A percentile compares a stretch with the other conserved stretches of the same genome.
These are phyloP conservation scores for Isaurus tuberculatus DNA, from an alignment of 92 coral and sea anemone species.

Conservation along the genomic window DNA sequence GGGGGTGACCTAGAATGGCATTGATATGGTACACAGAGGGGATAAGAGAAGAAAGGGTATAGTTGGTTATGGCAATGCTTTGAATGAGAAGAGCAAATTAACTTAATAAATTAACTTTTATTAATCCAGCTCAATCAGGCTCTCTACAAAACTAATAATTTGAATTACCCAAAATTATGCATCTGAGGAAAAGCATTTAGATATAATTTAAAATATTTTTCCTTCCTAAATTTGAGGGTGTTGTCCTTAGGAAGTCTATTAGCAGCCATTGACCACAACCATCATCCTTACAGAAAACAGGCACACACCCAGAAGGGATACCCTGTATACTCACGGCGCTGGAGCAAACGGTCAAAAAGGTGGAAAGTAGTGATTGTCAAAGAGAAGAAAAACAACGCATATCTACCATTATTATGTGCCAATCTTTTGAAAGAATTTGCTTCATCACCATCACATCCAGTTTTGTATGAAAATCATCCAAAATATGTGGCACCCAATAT, in stretches of 20 bases:
- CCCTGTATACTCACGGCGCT: slow-evolving; percentile 17
- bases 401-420: slow-evolving; percentile 46
- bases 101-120: neutral
- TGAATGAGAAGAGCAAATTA: neutral
- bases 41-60: neutral
- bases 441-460: slow-evolving; percentile 1
- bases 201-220: neutral
- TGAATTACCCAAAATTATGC: slow-evolving; percentile 1
- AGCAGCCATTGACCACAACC: slow-evolving; percentile 47
- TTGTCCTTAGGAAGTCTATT: slow-evolving; percentile 28
- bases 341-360: slow-evolving; percentile 43
- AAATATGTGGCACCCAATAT: slow-evolving; percentile 36
- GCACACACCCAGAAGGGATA: slow-evolving; percentile 22
- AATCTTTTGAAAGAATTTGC: slow-evolving; percentile 15
- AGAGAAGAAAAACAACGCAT: slow-evolving; percentile 10
- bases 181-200: neutral
- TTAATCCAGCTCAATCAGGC: neutral
- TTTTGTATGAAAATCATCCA: slow-evolving; percentile 21
- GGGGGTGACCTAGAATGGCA: neutral
- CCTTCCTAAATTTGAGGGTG: slow-evolving; percentile 31
- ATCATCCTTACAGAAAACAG: slow-evolving; percentile 46
- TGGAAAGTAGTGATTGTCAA: slow-evolving; percentile 42
- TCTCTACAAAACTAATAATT: neutral
- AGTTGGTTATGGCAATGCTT: slow-evolving; percentile 2
- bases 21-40: neutral